phyloP scores from a whole-genome alignment of 2,113 vertebrate genomes.

The Poicephalus meyeri region DNA sequence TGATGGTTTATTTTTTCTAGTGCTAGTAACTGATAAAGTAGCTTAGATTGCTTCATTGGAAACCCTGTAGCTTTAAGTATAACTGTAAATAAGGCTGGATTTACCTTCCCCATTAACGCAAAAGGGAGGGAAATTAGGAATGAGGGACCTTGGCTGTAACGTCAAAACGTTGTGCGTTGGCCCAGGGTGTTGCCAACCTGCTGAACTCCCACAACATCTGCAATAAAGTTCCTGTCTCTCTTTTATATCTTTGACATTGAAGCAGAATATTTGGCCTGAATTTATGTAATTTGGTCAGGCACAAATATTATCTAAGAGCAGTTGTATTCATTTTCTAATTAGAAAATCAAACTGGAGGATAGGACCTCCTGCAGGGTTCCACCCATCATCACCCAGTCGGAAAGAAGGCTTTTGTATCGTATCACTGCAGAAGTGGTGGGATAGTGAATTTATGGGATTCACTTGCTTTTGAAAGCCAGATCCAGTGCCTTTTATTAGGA shows the following conservation, averaged over 20 bases:
- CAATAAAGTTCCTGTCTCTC: constrained; percentile 20
- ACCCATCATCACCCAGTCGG: constrained; percentile 7
- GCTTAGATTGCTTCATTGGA: background rate
- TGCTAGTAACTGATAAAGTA: background rate
- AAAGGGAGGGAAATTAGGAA: background rate
- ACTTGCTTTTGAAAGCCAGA: background rate
- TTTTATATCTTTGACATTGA: constrained; percentile 68
- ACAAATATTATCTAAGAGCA: constrained; percentile 53
- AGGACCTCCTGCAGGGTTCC: constrained; percentile 38
- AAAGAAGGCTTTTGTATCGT: background rate
- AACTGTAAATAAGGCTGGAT: background rate
- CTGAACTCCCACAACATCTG: constrained; percentile 29
- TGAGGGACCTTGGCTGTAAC: background rate
- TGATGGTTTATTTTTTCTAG: background rate
- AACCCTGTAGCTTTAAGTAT: background rate
- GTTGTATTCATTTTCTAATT: constrained; percentile 64
- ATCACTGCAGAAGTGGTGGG: background rate
- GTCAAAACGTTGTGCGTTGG: background rate
- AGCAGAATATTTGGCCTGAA: constrained; percentile 66
- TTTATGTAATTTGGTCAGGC: constrained; percentile 65
- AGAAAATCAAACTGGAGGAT: constrained; percentile 59
- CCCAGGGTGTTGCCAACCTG: constrained; percentile 3
- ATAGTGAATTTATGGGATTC: background rate
- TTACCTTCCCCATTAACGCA: background rate
- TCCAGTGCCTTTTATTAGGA: background rate